Percentiles rank a stretch among this genome's conserved stretches.
Conservation (phyloP, 1,140 invertebrate species). For the Drosophila kikkawai region DNA sequence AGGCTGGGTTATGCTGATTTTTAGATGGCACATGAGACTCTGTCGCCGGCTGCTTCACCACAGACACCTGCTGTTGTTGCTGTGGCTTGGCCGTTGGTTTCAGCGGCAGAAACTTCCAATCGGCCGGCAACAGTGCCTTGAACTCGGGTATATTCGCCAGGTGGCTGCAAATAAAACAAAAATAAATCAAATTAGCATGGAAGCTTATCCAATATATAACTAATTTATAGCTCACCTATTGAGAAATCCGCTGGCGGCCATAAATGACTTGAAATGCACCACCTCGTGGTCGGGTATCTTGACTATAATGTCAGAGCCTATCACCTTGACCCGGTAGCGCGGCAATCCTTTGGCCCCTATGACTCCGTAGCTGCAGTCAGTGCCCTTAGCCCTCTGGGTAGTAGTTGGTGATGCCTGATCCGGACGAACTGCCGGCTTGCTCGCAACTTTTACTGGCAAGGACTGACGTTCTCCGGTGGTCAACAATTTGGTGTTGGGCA, state of each 20-base stretch:
- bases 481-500: slow-evolving; percentile 4
- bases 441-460: neutral
- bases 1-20: slow-evolving; percentile 15
- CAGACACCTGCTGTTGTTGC: slow-evolving; percentile 8
- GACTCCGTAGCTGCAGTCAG: slow-evolving; percentile 37
- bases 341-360: slow-evolving; percentile 52
- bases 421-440: neutral
- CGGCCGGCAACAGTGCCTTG: slow-evolving; percentile 26
- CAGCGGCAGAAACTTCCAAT: slow-evolving; percentile 55
- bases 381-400: neutral
- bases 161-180: slow-evolving; percentile 12
- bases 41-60: neutral
- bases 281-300: slow-evolving; percentile 53
- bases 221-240: slow-evolving; percentile 43
- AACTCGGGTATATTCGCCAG: slow-evolving; percentile 3
- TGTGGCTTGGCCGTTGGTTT: slow-evolving; percentile 1
- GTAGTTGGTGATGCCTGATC: neutral
- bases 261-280: slow-evolving; percentile 33
- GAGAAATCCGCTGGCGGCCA: slow-evolving; percentile 30
- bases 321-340: slow-evolving; percentile 41
- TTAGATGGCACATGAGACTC: slow-evolving; percentile 23
- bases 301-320: slow-evolving; percentile 38
- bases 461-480: neutral
- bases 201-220: neutral
- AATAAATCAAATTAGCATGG: neutral